Base-by-base conservation (phyloP, 2,113 vertebrate genomes). In the Phocoena phocoena region DNA sequence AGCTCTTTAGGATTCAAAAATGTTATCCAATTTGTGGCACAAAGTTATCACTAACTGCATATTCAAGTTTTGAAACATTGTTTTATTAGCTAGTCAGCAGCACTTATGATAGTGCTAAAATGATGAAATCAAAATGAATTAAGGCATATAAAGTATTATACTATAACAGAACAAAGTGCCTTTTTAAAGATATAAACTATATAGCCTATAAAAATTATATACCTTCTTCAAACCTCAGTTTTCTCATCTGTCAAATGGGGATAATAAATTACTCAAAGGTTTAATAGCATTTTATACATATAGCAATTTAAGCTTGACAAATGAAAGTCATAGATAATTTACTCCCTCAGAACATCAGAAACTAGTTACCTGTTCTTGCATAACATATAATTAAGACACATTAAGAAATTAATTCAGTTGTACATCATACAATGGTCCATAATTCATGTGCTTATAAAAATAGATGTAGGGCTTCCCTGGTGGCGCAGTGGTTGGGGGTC, bases 361-460 rank as follows among this genome's bases (percentile, higher is more conserved):
- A 91, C 53, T 70, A 96, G 60, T 86, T 97, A 60, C 87, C 50
- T 95, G 6, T 93, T 90, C 91, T 96, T 80, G 28, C 41, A 83
- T 77, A 97, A 95, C 73, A 81, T 74, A 76, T 96, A 95, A 97
- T 96, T 97, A 96, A 85, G 82, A 92, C 31, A 93, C 38, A 96
- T n/a, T 95, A 96, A 97, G 67, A 92, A 96, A 95, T 96, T 96
- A 96, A 55, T 86, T 96, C 67, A 70, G 53, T 83, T 95, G 93
- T 63, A 36, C 17, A 68, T 18, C 67, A 91, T 76, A 92, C 93
- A 93, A 96, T 96, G 81, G 84, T 38, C 62, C 58, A 50, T 94
- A 96, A 96, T 96, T 96, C 21, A 88, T 90, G 77, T 95, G 62
- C 88, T 97, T 89, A 90, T 93, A 88, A 87, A 98, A 95, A 90